These are phyloP conservation scores for Campoletis sonorensis DNA, from an alignment of 1,140 invertebrate species.

Conservation along the genomic window DNA sequence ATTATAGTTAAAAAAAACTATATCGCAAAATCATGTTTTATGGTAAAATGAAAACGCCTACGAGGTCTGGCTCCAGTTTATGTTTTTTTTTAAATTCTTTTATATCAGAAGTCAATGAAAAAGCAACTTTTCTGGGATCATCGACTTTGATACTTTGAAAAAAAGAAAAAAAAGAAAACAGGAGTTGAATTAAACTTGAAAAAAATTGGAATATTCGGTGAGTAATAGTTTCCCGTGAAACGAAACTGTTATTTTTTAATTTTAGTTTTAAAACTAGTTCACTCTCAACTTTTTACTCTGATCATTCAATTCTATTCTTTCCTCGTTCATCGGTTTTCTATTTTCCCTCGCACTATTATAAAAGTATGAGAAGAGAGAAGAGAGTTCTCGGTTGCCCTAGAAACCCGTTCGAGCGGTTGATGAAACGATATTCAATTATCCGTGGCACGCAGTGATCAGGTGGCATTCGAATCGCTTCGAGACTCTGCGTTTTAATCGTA, in stretches of 20 bases:
- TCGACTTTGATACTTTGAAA: no score
- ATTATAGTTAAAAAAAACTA: no score
- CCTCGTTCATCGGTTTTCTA: not conserved
- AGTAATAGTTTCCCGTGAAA: not conserved
- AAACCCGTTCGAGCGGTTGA: constrained; percentile 39
- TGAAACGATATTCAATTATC: constrained; percentile 44
- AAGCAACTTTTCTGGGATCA: no score
- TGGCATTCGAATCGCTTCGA: constrained; percentile 26
- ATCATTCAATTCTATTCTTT: not conserved
- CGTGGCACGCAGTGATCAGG: constrained; percentile 39
- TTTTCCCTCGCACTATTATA: not conserved
- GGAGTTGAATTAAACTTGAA: no score
- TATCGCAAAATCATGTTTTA: no score
- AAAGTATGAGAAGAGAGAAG: not conserved
- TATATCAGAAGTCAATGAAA: no score
- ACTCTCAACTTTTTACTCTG: not conserved
- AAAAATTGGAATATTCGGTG: no score
- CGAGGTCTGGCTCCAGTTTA: no score
- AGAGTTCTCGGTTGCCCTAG: constrained; percentile 27
- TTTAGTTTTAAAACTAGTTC: not conserved
- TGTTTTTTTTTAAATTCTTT: no score
- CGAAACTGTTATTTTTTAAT: not conserved
- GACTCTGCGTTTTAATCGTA: constrained; percentile 6
- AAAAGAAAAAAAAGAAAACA: no score
- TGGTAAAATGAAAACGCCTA: no score